A percentile compares a stretch with the other conserved stretches of the same genome.
Evolutionary conservation across 1,140 invertebrate species (phyloP).

Genomic region (Platyura marginata): DNA sequence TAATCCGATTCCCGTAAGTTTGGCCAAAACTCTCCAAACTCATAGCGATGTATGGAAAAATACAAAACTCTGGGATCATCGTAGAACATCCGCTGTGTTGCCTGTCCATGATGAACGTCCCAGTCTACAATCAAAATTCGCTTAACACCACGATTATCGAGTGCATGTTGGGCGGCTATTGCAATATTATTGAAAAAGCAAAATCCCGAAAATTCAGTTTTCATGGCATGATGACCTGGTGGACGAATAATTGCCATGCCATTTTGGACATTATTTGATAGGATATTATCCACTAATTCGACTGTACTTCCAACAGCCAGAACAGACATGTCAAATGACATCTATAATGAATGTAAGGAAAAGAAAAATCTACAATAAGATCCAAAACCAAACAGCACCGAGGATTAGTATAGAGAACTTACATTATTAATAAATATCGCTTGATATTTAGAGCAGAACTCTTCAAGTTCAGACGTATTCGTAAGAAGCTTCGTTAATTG

Average conservation of each 20-base stretch:
- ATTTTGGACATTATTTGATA: constrained; percentile 53
- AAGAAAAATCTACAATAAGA: neutral
- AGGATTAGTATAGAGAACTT: constrained; percentile 40
- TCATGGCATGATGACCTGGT: constrained; percentile 95
- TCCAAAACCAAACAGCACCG: too few species aligned
- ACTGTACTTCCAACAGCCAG: constrained; percentile 63
- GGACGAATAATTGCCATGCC: constrained; percentile 73
- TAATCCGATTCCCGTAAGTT: constrained; percentile 76
- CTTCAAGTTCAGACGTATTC: constrained; percentile 43
- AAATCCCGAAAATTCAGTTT: constrained; percentile 61
- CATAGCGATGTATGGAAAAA: constrained; percentile 94
- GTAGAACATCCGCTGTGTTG: constrained; percentile 89
- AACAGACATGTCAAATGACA: constrained; percentile 57
- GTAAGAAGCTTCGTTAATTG: constrained; percentile 36
- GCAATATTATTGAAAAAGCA: constrained; percentile 97
- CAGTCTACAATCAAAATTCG: constrained; percentile 89
- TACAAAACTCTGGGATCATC: constrained; percentile 85
- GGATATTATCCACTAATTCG: constrained; percentile 55
- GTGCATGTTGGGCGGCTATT: constrained; percentile 64
- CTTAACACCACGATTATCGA: constrained; percentile 33
- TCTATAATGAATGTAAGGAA: constrained; percentile 28
- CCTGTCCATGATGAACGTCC: constrained; percentile 94
- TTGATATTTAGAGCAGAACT: constrained; percentile 60
- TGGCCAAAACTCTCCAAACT: constrained; percentile 88
- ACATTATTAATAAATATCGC: constrained; percentile 75